These are phyloP conservation scores for Scalopus aquaticus DNA, from an alignment of 2,113 vertebrate genomes.

Conservation along the genomic window DNA sequence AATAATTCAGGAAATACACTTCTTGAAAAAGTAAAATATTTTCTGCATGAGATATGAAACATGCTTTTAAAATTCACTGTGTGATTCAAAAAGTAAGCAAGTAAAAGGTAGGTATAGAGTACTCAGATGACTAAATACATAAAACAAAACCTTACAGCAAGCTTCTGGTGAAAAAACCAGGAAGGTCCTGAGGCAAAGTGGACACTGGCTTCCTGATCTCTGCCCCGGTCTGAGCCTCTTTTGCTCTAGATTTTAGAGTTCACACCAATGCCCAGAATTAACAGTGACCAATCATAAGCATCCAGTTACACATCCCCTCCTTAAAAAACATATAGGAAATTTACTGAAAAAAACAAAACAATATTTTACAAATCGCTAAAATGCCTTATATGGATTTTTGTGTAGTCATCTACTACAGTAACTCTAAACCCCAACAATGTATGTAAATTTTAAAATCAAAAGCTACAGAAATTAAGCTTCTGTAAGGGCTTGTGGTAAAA, in stretches of 20 bases:
- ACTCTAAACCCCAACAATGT: background rate
- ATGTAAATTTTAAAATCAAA: constrained; percentile 23
- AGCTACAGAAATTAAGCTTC: background rate
- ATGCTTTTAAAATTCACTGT: background rate
- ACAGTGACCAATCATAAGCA: background rate
- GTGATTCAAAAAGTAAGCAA: background rate
- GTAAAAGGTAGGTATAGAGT: background rate
- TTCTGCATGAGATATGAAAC: constrained; percentile 25
- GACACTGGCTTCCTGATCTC: background rate
- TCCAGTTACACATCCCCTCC: background rate
- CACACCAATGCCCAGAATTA: background rate
- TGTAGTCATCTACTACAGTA: background rate
- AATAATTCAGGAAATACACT: constrained; percentile 51
- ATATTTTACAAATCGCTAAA: constrained; percentile 22
- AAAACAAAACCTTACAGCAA: background rate
- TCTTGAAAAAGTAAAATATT: constrained; percentile 54
- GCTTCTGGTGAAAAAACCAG: background rate
- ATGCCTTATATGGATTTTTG: background rate
- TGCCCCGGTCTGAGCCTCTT: background rate
- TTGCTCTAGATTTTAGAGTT: background rate
- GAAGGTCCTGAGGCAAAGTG: too few species aligned
- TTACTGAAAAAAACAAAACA: background rate
- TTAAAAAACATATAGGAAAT: constrained; percentile 1
- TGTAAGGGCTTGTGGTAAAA: background rate
- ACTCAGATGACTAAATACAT: background rate